These are phyloP conservation scores for Phoenoteleia sp. DNA, from an alignment of 2,888 invertebrate genomes.

Conservation along the genomic window DNA sequence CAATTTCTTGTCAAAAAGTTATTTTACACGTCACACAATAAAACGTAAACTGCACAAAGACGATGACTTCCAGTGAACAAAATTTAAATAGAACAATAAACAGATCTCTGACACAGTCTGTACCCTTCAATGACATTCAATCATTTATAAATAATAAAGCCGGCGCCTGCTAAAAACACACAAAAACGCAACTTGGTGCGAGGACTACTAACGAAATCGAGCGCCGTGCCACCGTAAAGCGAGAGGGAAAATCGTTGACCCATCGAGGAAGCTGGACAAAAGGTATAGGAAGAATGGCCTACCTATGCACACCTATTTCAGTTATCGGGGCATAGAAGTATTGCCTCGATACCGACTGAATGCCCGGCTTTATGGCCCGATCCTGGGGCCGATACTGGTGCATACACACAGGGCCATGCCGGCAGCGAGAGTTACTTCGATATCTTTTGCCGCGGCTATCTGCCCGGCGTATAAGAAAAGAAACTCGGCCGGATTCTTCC, in stretches of 20 bases:
- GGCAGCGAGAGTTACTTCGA: constrained; percentile 75
- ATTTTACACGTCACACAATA: too few species aligned
- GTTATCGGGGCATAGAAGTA: constrained; percentile 84
- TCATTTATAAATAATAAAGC: constrained; percentile 11
- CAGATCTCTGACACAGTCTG: too few species aligned
- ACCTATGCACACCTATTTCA: constrained; percentile 82
- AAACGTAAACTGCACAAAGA: too few species aligned
- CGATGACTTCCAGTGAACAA: too few species aligned
- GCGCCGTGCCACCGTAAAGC: constrained; percentile 41
- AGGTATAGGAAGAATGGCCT: constrained; percentile 81
- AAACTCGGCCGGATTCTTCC: constrained; percentile 68
- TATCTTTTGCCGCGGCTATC: constrained; percentile 76
- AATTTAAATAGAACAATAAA: too few species aligned
- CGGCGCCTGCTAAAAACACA: background rate
- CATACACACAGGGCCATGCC: constrained; percentile 66
- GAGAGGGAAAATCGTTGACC: constrained; percentile 63
- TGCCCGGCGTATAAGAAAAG: constrained; percentile 72
- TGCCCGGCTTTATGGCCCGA: constrained; percentile 84
- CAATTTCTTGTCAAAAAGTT: too few species aligned
- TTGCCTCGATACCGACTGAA: constrained; percentile 83
- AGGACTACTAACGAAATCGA: constrained; percentile 40
- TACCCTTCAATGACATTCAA: background rate
- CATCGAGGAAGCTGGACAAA: constrained; percentile 77
- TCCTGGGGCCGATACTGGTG: constrained; percentile 80
- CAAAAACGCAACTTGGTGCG: constrained; percentile 6